Percentiles rank a stretch among this genome's conserved stretches.
phyloP scores from a whole-genome alignment of 2,113 vertebrate species.

The Pitta sordida region DNA sequence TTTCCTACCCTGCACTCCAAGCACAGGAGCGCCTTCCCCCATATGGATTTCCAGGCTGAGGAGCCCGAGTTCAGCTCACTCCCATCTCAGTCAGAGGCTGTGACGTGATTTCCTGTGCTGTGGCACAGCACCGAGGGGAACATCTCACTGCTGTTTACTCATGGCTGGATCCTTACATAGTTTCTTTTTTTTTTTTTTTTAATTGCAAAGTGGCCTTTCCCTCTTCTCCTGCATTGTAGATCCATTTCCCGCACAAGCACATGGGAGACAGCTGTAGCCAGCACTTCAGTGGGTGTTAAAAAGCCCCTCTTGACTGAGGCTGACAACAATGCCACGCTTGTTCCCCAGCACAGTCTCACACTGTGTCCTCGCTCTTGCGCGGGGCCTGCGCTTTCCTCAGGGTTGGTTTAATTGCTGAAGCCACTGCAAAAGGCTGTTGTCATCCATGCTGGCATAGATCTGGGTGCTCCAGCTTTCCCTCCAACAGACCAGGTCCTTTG shows the following conservation, averaged over 20 bases:
- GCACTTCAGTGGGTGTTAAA: constrained; percentile 45
- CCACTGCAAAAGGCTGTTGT: neutral
- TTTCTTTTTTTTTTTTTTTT: neutral
- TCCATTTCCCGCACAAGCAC: neutral
- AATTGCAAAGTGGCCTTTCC: neutral
- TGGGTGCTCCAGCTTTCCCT: neutral
- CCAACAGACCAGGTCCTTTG: neutral
- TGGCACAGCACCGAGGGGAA: neutral
- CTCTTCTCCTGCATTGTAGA: neutral
- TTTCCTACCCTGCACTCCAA: neutral
- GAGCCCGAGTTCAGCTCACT: neutral
- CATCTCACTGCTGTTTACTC: neutral
- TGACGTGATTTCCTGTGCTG: neutral
- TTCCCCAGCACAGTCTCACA: constrained; percentile 29
- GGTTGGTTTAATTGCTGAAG: neutral
- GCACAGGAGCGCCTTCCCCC: neutral
- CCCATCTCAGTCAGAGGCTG: neutral
- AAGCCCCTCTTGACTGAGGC: constrained; percentile 32
- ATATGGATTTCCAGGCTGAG: neutral
- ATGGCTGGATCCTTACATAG: neutral
- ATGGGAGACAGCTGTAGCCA: constrained; percentile 51
- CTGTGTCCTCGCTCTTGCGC: neutral
- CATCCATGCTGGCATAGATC: neutral
- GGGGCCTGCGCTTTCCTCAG: neutral
- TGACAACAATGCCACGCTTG: constrained; percentile 18